These are phyloP conservation scores for Epicampocera succincta DNA, from an alignment of 2,888 invertebrate genomes.

Conservation along the genomic window DNA sequence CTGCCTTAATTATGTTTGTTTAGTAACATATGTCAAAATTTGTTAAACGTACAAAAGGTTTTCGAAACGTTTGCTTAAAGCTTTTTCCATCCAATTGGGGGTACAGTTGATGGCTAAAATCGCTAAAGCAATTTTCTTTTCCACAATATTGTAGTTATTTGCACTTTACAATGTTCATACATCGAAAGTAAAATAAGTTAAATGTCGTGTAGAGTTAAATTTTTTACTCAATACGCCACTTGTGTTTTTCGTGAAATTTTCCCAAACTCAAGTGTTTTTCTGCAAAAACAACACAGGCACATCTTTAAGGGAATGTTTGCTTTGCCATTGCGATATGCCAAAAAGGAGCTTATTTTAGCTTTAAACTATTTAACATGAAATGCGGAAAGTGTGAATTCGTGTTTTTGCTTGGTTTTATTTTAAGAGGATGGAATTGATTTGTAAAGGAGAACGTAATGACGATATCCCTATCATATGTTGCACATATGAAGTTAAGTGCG, in stretches of 20 bases:
- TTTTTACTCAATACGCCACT: conserved; percentile 40
- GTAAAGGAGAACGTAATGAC: conserved; percentile 22
- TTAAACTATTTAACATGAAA: background rate
- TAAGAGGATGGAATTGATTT: conserved; percentile 51
- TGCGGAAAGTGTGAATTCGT: conserved; percentile 63
- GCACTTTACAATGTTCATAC: background rate
- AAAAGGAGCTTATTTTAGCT: background rate
- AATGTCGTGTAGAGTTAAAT: conserved; percentile 34
- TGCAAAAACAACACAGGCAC: conserved; percentile 19
- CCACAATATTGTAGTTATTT: too few relatives aligned
- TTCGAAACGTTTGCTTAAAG: conserved; percentile 1
- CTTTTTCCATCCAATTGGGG: background rate
- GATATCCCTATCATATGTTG: too few relatives aligned
- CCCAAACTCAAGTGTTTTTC: conserved; percentile 67
- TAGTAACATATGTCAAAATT: conserved; percentile 67
- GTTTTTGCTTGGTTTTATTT: conserved; percentile 50
- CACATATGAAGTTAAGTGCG: conserved; percentile 6
- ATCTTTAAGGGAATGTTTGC: conserved; percentile 3
- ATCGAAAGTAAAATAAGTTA: conserved; percentile 1
- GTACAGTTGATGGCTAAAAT: conserved; percentile 18
- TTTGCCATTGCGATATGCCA: conserved; percentile 5
- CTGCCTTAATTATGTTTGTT: conserved; percentile 50
- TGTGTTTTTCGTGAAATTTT: conserved; percentile 52
- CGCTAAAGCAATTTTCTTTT: background rate
- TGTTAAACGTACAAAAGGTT: conserved; percentile 27